These are phyloP conservation scores for Papilio gigon DNA, from an alignment of 2,888 invertebrate species.

Conservation along the genomic window DNA sequence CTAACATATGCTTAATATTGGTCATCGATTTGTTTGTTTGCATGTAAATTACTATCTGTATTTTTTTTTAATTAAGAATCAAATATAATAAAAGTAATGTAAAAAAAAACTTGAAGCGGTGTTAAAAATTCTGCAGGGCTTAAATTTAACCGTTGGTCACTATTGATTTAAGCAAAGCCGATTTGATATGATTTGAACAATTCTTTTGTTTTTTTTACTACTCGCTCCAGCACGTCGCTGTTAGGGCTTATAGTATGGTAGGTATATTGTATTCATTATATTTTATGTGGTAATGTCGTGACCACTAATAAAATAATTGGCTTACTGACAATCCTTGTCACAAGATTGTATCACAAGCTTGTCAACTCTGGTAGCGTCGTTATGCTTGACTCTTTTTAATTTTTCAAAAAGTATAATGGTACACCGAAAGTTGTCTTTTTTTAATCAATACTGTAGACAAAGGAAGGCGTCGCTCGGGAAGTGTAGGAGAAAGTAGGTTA, in stretches of 20 bases:
- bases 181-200: too few species aligned
- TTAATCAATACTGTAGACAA: constrained; percentile 39
- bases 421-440: constrained; percentile 24
- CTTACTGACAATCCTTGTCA: not conserved
- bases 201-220: not conserved
- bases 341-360: not conserved
- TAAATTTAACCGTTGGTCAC: too few species aligned
- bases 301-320: not conserved
- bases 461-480: constrained; percentile 31
- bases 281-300: not conserved
- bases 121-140: too few species aligned
- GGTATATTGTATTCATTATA: not conserved
- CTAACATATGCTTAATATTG: too few species aligned
- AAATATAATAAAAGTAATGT: too few species aligned
- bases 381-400: not conserved
- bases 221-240: too few species aligned
- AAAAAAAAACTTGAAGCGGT: too few species aligned
- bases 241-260: too few species aligned
- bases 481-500: constrained; percentile 40
- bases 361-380: not conserved
- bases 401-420: not conserved
- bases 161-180: too few species aligned
- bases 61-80: too few species aligned
- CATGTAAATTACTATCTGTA: too few species aligned
- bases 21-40: too few species aligned